A percentile compares a stretch with the other conserved stretches of the same genome.
phyloP scores from a whole-genome alignment of 2,888 invertebrate genomes.

The Agonopterix arenella region DNA sequence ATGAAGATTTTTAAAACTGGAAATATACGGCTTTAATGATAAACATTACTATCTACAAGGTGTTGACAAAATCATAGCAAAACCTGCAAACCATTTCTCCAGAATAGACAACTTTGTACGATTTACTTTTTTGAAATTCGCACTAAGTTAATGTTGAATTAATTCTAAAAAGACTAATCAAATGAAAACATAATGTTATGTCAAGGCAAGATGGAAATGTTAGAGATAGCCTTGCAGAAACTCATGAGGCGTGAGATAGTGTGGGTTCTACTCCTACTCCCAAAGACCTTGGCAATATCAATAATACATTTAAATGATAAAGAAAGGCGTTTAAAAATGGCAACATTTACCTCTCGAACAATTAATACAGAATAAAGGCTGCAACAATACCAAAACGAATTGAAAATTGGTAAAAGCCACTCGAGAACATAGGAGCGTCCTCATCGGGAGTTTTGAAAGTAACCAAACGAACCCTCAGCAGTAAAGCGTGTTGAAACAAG shows the following conservation, averaged over 20 bases:
- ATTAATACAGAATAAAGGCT: not conserved
- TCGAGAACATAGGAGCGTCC: constrained; percentile 14
- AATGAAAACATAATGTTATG: not conserved
- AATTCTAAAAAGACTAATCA: too few species aligned
- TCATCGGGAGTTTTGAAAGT: too few species aligned
- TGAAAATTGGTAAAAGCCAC: constrained; percentile 19
- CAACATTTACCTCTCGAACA: constrained; percentile 2
- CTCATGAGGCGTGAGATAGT: constrained; percentile 21
- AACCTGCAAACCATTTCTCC: too few species aligned
- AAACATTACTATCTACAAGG: too few species aligned
- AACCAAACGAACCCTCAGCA: too few species aligned
- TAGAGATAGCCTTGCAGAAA: constrained; percentile 35
- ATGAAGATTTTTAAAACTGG: too few species aligned
- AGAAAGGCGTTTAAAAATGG: not conserved
- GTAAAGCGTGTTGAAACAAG: too few species aligned
- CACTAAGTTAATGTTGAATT: too few species aligned
- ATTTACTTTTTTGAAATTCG: too few species aligned
- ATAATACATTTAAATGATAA: constrained; percentile 7
- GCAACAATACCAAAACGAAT: not conserved
- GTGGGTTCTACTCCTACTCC: constrained; percentile 32
- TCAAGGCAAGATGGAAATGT: constrained; percentile 9
- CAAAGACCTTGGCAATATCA: constrained; percentile 22
- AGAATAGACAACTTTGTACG: too few species aligned
- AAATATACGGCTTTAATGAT: too few species aligned
- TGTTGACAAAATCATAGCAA: too few species aligned